These are phyloP conservation scores for Poeciliopsis prolifica DNA, from an alignment of 2,113 vertebrate genomes.

Conservation along the genomic window DNA sequence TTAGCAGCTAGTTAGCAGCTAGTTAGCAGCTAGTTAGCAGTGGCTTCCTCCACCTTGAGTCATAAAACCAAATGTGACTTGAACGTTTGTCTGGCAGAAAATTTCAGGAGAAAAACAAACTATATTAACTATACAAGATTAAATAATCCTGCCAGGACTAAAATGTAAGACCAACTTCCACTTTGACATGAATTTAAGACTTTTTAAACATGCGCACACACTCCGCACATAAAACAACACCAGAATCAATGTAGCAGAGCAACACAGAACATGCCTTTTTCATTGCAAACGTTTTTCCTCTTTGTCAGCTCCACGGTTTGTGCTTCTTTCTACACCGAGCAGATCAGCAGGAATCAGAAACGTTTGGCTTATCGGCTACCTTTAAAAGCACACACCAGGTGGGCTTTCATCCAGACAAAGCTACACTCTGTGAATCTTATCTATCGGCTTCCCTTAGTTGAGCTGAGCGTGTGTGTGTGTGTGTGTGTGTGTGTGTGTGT, in stretches of 20 bases:
- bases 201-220: too few relatives aligned
- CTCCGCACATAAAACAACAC: not conserved
- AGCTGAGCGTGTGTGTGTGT: not conserved
- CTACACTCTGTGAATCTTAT: slow-evolving; percentile 48
- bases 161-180: too few relatives aligned
- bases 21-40: too few relatives aligned
- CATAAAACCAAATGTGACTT: too few relatives aligned
- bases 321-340: not conserved
- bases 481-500: slow-evolving; percentile 1
- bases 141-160: too few relatives aligned
- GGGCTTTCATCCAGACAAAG: slow-evolving; percentile 40
- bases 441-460: slow-evolving; percentile 21
- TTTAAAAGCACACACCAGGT: slow-evolving; percentile 11
- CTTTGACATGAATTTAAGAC: too few relatives aligned
- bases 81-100: too few relatives aligned
- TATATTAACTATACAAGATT: too few relatives aligned
- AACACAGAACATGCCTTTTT: not conserved
- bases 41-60: too few relatives aligned
- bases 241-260: not conserved
- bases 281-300: not conserved
- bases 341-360: not conserved
- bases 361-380: not conserved
- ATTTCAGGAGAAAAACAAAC: too few relatives aligned
- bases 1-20: too few relatives aligned
- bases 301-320: not conserved